Base-by-base conservation (phyloP, 2,888 invertebrate species). In the Alentia gelatinosa region DNA sequence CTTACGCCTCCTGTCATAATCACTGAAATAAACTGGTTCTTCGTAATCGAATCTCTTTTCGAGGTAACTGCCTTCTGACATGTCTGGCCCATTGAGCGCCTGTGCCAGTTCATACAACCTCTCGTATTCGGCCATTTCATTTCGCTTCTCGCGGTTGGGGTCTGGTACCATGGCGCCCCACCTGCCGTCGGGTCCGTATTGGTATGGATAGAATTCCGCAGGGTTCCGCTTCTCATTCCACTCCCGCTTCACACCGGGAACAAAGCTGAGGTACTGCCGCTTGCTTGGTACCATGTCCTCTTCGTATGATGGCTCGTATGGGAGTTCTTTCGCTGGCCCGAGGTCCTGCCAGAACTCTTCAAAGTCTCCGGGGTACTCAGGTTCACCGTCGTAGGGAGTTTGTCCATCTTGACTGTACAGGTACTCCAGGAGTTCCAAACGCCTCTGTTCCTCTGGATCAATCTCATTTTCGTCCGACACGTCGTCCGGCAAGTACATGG, bases 261-360 rank as follows among this genome's bases (percentile, higher is more conserved):
- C 89, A 3, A 89, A 26, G 74, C 89, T 89, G 40, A 89, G 39
- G 40, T 89, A 89, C 75, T 89, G 90, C 23, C 90, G 90, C 35
- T 90, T 89, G 42, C 68, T 74, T n/a, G 74, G 89, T 1, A 23
- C 35, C 33, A 75, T 23, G n/a, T 89, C 63, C 12, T 26, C n/a
- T 26, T n/a, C 39, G 12, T 56, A 56, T 1, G 56, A 47, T 4
- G 50, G 88, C 37, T 88, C 50, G 1, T 9, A 39, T 30, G 35
- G 33, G 26, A 63, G 63, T 39, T 89, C 89, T 23, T 26, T 15
- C 12, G 89, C 89, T 5, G 89, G 89, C 15, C 89, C 89, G n/a
- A 89, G 63, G 39, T 89, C 89, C 0, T 89, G 26, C 89, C 89
- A 89, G 0, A 75, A 30, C 40, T 89, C 89, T 47, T 86, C 86